Evolutionary conservation across 2,888 invertebrate species (phyloP), one percentile per base, ranked within the genome.

Genomic region (Philereme transversata): DNA sequence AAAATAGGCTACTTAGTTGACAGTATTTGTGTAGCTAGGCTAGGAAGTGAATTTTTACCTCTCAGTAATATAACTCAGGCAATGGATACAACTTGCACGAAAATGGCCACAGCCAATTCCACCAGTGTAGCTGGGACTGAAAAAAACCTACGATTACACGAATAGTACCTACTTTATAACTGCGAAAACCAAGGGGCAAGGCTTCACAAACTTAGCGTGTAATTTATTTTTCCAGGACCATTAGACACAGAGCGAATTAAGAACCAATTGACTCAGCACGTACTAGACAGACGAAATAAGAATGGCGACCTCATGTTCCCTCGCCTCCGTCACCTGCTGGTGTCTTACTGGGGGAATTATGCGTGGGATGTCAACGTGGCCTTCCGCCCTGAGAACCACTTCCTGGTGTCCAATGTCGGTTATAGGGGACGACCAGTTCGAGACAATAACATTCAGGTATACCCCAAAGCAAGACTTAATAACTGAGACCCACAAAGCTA

Each of bases 291-390:
- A 50, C 88, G 93, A 7, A 94, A 95, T 71, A 94, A 93, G 71
- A 83, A 87, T 45, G 95, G 95, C 0, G 89, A 93, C 38, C 81
- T 95, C 6, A 88, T 92, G 74, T 96, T 95, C 75, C 95, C 95
- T 0, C 94, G 96, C 61, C 82, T 97, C 40, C 93, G 94, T 4
- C 95, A 95, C 55, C 88, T 93, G 44, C 83, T 97, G 50, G 94
- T 95, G 0, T 95, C 95, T 0, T 94, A 95, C 73, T 97, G 95
- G 94, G 96, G 96, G 0, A 94, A 95, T 68, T 97, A 97, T 79
- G 96, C 96, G 0, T 97, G 97, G 97, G 93, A 93, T 73, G 83
- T 83, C 5, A 85, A 90, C 43, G 87, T 90, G 0, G 84, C 92
- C 43, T 96, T 95, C 79, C 87, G 93, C 52, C 83, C 96, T 46